Evolutionary conservation across 2,113 vertebrate species (phyloP).

Genomic region (Labeo rohita): DNA sequence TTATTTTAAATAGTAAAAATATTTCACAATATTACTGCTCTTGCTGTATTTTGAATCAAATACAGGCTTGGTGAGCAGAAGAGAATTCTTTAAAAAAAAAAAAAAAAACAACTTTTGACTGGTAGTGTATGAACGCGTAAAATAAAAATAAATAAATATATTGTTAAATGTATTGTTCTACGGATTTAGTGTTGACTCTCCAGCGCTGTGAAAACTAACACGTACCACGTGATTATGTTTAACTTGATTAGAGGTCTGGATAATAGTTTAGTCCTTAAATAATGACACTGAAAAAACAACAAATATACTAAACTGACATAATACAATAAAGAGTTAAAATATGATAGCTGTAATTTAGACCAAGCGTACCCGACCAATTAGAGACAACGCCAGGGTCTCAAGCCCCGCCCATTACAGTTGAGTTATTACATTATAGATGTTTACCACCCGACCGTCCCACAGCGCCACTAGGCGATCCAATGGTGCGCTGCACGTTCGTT

Average conservation of each 20-base stretch:
- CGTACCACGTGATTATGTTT: no score
- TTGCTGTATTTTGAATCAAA: no score
- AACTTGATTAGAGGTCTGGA: neutral
- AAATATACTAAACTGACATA: neutral
- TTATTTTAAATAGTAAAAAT: no score
- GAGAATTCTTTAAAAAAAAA: no score
- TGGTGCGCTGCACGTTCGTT: conserved; percentile 10
- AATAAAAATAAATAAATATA: no score
- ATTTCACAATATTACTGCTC: no score
- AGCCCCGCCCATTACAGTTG: neutral
- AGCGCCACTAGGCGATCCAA: conserved; percentile 59
- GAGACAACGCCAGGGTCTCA: neutral
- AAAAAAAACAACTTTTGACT: no score
- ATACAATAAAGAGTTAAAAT: neutral
- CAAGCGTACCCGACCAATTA: neutral
- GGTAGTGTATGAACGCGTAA: no score
- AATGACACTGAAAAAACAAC: neutral
- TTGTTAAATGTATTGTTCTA: neutral
- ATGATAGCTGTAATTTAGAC: neutral
- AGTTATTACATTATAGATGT: neutral
- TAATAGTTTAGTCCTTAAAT: neutral
- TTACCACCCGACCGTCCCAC: conserved; percentile 40
- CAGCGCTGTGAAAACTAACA: no score
- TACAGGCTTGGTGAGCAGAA: no score
- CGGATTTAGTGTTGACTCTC: neutral